These are phyloP conservation scores for Drosophila imparisetae DNA, from an alignment of 2,888 invertebrate species.

Conservation along the genomic window DNA sequence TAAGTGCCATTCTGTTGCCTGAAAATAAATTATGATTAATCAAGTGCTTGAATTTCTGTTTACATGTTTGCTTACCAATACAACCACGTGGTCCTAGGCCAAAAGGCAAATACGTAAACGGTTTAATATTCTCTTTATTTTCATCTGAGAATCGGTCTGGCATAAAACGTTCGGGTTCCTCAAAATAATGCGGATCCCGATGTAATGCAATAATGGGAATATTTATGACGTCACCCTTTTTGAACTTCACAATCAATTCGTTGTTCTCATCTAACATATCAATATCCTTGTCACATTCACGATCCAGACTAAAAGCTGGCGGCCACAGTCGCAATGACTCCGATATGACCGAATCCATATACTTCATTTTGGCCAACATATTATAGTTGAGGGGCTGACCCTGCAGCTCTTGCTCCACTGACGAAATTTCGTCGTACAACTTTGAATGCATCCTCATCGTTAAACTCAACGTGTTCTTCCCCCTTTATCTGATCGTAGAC, in stretches of 20 bases:
- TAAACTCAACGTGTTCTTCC: conserved; percentile 43
- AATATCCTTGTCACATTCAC: conserved; percentile 86
- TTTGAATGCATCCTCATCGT: conserved; percentile 86
- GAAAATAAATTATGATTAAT: background rate
- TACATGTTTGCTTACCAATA: conserved; percentile 36
- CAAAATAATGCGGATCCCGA: conserved; percentile 81
- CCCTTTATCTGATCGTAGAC: background rate
- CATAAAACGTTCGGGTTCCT: conserved; percentile 85
- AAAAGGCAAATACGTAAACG: conserved; percentile 59
- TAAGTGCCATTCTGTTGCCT: conserved; percentile 76
- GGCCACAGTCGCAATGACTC: conserved; percentile 86
- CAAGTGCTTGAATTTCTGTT: background rate
- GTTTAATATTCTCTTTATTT: conserved; percentile 42
- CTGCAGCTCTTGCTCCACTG: conserved; percentile 82
- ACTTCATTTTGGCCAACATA: conserved; percentile 86
- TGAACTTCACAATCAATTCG: conserved; percentile 42
- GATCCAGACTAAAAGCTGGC: conserved; percentile 83
- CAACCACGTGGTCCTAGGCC: conserved; percentile 86
- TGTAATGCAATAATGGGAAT: conserved; percentile 85
- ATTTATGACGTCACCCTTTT: conserved; percentile 54
- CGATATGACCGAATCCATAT: conserved; percentile 86
- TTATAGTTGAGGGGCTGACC: conserved; percentile 86
- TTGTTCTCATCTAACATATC: conserved; percentile 70
- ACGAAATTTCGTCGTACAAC: conserved; percentile 86
- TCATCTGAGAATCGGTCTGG: conserved; percentile 86